These are phyloP conservation scores for Synodontis membranacea DNA, from an alignment of 2,113 vertebrate species.

Conservation along the genomic window DNA sequence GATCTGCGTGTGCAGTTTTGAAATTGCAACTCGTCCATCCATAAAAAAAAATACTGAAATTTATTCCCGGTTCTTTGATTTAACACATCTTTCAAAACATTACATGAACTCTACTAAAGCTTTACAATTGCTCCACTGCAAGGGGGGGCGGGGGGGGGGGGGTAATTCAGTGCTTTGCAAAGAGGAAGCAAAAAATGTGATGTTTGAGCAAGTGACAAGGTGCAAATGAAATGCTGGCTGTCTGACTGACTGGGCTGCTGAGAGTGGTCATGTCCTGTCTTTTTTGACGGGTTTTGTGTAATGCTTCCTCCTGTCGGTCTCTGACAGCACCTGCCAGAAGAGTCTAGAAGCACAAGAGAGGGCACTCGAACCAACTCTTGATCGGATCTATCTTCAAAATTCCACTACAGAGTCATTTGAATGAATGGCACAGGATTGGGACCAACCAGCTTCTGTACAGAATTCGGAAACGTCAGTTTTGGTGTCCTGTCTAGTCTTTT, in stretches of 20 bases:
- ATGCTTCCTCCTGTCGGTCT: not conserved
- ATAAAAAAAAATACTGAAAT: not conserved
- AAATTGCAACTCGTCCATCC: not conserved
- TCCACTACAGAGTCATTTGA: not conserved
- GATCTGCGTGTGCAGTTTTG: not conserved
- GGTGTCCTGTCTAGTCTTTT: not conserved
- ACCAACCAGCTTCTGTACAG: too few relatives aligned
- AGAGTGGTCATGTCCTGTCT: conserved; percentile 9
- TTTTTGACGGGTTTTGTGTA: not conserved
- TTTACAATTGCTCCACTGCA: not conserved
- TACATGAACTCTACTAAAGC: not conserved
- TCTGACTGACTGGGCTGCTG: conserved; percentile 3
- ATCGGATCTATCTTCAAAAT: not conserved
- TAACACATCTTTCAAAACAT: not conserved
- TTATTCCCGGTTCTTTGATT: not conserved
- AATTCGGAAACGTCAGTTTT: not conserved
- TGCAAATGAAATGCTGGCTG: conserved; percentile 3
- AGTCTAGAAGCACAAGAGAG: not conserved
- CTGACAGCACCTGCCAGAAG: conserved; percentile 12
- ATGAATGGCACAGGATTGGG: not conserved
- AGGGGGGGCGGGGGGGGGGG: not conserved
- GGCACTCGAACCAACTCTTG: not conserved
- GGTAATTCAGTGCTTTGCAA: not conserved
- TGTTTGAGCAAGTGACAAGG: not conserved
- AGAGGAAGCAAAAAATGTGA: conserved; percentile 8